Evolutionary conservation across 2,888 invertebrate genomes (phyloP), one percentile per base, ranked within the genome.

Genomic region (Hipparchia semele): DNA sequence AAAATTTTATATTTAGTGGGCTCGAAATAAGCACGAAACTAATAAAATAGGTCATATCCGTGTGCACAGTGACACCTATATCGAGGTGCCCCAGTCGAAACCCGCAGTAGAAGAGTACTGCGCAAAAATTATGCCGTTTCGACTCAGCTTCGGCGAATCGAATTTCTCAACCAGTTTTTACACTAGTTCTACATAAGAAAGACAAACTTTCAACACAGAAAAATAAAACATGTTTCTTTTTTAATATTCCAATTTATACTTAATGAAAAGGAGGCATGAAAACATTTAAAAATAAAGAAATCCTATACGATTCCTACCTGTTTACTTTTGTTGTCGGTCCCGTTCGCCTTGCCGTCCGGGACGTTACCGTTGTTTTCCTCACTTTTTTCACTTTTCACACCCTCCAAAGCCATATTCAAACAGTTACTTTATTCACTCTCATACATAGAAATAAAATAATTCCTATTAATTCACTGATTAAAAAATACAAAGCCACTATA

Each of bases 301-400:
- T 81, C 76, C 79, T 81, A 81, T 74, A 81, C 79, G 79, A 82
- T 85, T 81, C 77, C 81, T 92, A 93, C 94, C 93, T 95, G 95
- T 91, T 95, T 95, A 90, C 90, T 93, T 90, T 92, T 94, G 90
- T 93, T 94, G 91, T 94, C 94, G 86, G 91, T 94, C 87, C 94
- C 94, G 87, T 94, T 94, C 85, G 93, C 88, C 86, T 94, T 94
- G 85, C 90, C 86, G 86, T 94, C 94, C 81, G 90, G 89, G 78
- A 93, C 86, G 82, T 90, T 92, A 80, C 91, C 92, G 87, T 92
- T 94, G 88, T 92, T 94, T 87, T 94, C 93, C 80, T 91, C 94
- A 90, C 90, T 90, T 90, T 93, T 92, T 86, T 94, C 94, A 93
- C 93, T 89, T 91, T 92, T 94, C 80, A 93, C 93, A 89, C 92